Conservation (phyloP, 2,888 invertebrate genomes). For the Temnothorax rugatulus region DNA sequence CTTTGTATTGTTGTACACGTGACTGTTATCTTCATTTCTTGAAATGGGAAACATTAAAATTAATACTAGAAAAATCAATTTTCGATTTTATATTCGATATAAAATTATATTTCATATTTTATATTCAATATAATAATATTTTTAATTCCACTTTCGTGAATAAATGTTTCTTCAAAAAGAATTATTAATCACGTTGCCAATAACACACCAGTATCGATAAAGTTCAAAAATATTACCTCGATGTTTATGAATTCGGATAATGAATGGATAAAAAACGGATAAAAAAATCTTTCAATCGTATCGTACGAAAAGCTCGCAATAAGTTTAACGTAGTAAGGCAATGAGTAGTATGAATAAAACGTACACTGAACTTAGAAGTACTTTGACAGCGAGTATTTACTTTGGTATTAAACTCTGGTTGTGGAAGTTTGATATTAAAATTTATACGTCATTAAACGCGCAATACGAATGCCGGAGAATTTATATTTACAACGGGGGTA, state of each 20-base stretch:
- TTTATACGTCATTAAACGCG: constrained; percentile 17
- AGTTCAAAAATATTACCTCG: not conserved
- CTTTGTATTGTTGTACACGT: not conserved
- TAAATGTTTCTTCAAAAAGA: not conserved
- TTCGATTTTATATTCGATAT: not conserved
- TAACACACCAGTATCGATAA: not conserved
- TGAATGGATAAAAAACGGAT: not conserved
- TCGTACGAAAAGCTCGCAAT: not conserved
- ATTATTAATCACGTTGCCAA: not conserved
- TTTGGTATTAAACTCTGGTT: constrained; percentile 35
- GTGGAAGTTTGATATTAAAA: constrained; percentile 28
- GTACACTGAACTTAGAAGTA: constrained; percentile 21
- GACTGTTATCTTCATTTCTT: not conserved
- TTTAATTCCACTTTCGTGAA: not conserved
- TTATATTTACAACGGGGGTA: constrained; percentile 6
- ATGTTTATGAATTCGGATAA: not conserved
- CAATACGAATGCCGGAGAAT: not conserved
- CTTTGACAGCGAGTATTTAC: constrained; percentile 18
- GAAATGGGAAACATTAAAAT: not conserved
- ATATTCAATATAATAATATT: not conserved
- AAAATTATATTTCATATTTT: not conserved
- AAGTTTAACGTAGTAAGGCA: not conserved
- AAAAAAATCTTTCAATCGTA: not conserved
- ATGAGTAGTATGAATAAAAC: constrained; percentile 43
- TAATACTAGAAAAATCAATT: not conserved